Evolutionary conservation across 2,113 vertebrate genomes (phyloP).

Genomic region (Pseudonaja textilis): DNA sequence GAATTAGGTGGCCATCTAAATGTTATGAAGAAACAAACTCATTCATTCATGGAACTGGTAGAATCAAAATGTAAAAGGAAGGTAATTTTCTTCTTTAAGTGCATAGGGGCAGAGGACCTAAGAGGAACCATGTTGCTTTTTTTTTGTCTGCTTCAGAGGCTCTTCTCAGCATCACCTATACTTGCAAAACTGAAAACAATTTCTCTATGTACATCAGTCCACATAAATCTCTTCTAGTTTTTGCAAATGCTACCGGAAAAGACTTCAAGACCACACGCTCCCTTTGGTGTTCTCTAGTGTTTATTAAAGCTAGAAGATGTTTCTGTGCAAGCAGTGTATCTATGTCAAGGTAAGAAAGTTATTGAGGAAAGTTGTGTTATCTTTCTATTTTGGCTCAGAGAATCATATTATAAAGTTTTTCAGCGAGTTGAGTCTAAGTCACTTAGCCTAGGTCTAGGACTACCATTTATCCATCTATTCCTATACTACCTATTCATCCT

Average conservation of each 20-base stretch:
- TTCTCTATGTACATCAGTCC: not conserved
- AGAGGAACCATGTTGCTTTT: not conserved
- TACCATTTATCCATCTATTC: not conserved
- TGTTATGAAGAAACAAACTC: not conserved
- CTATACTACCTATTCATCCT: not conserved
- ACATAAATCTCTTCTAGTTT: not conserved
- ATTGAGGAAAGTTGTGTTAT: not conserved
- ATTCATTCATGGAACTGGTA: not conserved
- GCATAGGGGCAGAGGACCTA: not conserved
- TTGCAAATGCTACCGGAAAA: not conserved
- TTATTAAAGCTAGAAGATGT: not conserved
- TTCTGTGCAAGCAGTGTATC: not conserved
- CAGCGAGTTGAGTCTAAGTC: not conserved
- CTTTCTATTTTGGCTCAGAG: not conserved
- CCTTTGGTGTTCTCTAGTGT: not conserved
- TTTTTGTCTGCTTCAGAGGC: not conserved
- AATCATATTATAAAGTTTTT: not conserved
- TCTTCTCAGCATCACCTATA: not conserved
- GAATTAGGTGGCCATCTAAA: not conserved
- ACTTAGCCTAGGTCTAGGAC: not conserved
- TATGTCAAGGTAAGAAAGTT: not conserved
- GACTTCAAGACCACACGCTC: not conserved
- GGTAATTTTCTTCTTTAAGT: not conserved
- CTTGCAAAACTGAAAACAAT: not conserved
- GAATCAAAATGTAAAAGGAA: not conserved